Percentiles rank a stretch among this genome's conserved stretches.
Evolutionary conservation across 2,113 vertebrate genomes (phyloP).

Genomic region (Saguinus imperator): DNA sequence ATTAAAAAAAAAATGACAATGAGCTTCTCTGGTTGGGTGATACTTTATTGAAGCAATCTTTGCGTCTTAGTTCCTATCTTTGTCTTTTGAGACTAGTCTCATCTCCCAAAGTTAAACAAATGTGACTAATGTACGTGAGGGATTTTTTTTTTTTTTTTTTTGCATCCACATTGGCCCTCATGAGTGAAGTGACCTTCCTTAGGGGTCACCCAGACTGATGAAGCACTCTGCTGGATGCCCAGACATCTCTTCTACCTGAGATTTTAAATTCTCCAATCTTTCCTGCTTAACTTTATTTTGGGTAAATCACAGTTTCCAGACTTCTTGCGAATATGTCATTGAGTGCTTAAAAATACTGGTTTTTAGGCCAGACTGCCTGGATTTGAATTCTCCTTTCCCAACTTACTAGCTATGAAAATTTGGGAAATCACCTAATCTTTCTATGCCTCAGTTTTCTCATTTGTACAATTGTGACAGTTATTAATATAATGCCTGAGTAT

Average conservation of each 20-base stretch:
- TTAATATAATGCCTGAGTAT: background rate
- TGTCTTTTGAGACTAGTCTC: constrained; percentile 26
- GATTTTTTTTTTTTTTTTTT: background rate
- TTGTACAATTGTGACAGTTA: background rate
- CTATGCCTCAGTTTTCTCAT: background rate
- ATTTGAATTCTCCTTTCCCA: background rate
- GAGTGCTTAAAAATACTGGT: background rate
- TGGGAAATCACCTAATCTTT: background rate
- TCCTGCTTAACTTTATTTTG: background rate
- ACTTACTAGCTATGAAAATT: background rate
- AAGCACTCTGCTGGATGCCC: background rate
- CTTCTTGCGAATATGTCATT: background rate
- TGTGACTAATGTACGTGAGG: background rate
- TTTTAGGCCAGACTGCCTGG: background rate
- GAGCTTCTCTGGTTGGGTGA: constrained; percentile 72
- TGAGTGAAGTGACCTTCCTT: background rate
- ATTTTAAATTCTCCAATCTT: background rate
- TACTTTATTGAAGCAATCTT: constrained; percentile 78
- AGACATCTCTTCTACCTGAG: background rate
- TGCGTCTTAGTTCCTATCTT: constrained; percentile 49
- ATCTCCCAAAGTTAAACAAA: background rate
- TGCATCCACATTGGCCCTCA: background rate
- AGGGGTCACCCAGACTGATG: background rate
- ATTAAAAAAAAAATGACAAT: constrained; percentile 71
- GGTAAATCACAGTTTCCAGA: background rate